These are phyloP conservation scores for Melanogrammus aeglefinus DNA, from an alignment of 2,797 vertebrate genomes.

Conservation along the genomic window DNA sequence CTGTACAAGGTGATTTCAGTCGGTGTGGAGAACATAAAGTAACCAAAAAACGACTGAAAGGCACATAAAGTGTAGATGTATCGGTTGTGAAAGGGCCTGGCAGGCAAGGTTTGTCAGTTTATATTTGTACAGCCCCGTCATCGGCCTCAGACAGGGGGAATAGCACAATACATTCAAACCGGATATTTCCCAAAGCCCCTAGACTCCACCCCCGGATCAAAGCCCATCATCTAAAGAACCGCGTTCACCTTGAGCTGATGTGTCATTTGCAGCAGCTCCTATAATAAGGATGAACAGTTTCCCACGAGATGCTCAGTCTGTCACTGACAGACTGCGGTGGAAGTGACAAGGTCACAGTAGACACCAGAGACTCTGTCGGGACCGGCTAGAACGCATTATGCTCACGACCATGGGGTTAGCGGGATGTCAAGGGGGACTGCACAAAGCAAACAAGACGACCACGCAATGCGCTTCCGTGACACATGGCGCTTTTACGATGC, in stretches of 20 bases:
- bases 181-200: background rate
- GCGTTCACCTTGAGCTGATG: background rate
- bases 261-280: background rate
- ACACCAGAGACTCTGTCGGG: background rate
- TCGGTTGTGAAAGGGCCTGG: background rate
- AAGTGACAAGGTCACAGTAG: background rate
- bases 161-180: background rate
- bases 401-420: background rate
- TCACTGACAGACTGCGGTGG: background rate
- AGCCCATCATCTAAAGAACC: background rate
- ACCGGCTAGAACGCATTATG: background rate
- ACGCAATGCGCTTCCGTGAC: too few species aligned
- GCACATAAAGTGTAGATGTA: too few species aligned
- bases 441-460: too few species aligned
- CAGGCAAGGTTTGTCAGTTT: background rate
- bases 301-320: background rate
- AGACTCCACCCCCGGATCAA: background rate
- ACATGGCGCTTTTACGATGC: background rate
- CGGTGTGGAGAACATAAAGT: background rate
- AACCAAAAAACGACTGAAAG: background rate
- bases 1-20: background rate
- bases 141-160: background rate
- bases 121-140: background rate
- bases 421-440: background rate
- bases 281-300: background rate